Percentiles rank a stretch among this genome's conserved stretches.
Conservation (phyloP, 2,113 vertebrate species). For the Psilopogon haemacephalus region DNA sequence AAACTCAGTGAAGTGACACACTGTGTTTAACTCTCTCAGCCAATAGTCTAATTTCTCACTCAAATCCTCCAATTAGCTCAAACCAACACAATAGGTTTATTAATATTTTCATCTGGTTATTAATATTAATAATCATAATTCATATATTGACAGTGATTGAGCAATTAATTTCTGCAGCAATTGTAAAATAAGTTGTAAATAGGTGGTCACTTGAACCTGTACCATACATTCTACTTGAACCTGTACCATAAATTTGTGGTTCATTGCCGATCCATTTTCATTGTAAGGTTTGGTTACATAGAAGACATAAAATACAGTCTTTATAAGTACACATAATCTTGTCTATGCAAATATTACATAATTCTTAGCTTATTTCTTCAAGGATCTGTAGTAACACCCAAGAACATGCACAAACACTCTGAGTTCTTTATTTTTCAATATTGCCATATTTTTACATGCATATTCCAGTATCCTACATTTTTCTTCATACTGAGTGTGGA, state of each 20-base stretch:
- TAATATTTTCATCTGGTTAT: too few species aligned
- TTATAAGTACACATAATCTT: background rate
- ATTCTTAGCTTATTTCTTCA: background rate
- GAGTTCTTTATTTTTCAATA: background rate
- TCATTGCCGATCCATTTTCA: background rate
- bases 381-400: background rate
- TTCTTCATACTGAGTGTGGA: background rate
- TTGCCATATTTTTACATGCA: accelerated
- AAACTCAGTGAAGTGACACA: too few species aligned
- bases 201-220: background rate
- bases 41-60: too few species aligned
- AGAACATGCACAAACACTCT: background rate
- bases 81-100: too few species aligned
- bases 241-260: too few species aligned
- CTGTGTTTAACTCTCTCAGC: too few species aligned
- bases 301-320: background rate
- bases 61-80: too few species aligned
- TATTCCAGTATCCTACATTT: background rate
- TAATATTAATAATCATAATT: too few species aligned
- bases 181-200: background rate
- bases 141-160: background rate
- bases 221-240: background rate
- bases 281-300: background rate
- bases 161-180: background rate
- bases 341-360: background rate